Base-by-base conservation (phyloP, 2,888 invertebrate species). In the Leptinotarsa peninsularis region DNA sequence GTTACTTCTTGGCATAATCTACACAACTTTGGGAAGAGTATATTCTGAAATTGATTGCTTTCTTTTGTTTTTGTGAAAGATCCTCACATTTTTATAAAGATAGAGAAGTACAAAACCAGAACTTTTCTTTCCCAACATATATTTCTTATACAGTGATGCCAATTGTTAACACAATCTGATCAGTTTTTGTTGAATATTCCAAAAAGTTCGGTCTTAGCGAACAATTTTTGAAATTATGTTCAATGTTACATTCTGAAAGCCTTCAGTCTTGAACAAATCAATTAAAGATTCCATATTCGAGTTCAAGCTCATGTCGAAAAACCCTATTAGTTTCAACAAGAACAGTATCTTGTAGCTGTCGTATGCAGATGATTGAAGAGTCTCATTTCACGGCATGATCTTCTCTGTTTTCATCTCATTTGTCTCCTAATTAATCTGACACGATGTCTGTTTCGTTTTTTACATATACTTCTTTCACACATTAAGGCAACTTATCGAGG, bases 361-460 rank as follows among this genome's bases (percentile, higher is more conserved):
- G 83, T 69, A 69, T 43, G 52, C 74, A 74, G 60, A 84, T 84
- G 86, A 86, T 86, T 85, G 85, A 85, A 86, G 85, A 85, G 83
- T 77, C 81, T 84, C 83, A 84, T 85, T 85, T 85, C 85, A 85
- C 81, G 85, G 83, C 82, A 75, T 81, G 79, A 77, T 83, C 83
- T 81, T 78, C 83, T 81, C 83, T 85, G 85, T 85, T 85, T 85
- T 85, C 85, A 79, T 85, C 85, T 85, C 85, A 86, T 86, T 86
- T 86, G 85, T 86, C 83, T 81, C 81, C 81, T 85, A 86, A 86
- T 86, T 86, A 86, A 85, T 84, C 80, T 82, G 81, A 78, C 80
- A 73, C 73, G 43, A 43, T 10, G 79, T 82, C 80, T 76, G 72
- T 76, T 77, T 82, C 79, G 74, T 79, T 77, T 80, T 78, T 80